Base-by-base conservation (phyloP, 2,797 vertebrate genomes). In the Hipposideros larvatus region DNA sequence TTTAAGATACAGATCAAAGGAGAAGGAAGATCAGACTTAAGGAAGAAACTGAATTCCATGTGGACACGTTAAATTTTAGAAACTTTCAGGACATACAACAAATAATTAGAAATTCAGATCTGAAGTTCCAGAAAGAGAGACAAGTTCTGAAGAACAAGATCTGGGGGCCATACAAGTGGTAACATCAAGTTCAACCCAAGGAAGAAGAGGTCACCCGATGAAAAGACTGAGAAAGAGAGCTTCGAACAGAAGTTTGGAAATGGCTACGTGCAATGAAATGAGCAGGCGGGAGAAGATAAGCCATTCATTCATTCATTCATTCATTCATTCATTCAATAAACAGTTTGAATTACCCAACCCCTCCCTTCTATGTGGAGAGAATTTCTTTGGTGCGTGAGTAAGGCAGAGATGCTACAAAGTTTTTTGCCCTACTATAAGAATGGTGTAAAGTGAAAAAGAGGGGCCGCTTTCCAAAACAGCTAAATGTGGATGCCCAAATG, bases 91-190 rank as follows among this genome's bases (percentile, higher is more conserved):
- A 78, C 68, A 96, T 48, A 41, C 22, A 92, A 46, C 18, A 70
- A 90, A 68, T 21, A 85, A 61, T 11, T 82, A 9, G 19, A 93
- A 95, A 90, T 74, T 66, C 61, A 92, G n/a, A 77, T 90, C 26
- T 83, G 21, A 74, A 59, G 22, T 53, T 65, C 71, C 6, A 71
- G 61, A 93, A 15, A 87, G 43, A 83, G 26, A 74, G 91, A 79
- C 21, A 66, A 71, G 2, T 75, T 61, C 68, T 91, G 37, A 94
- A 82, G 59, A 88, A 48, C 31, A 34, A 55, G 46, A 48, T 73
- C 57, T 88, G 26, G 21, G 22, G 46, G n/a, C 3, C 10, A 11
- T 3, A n/a, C 2, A 2, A 14, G 4, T 22, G 24, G 10, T 79
- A 75, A 18, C 11, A 57, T 31, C 28, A 65, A 95, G 63, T n/a